Base-by-base conservation (phyloP, 2,113 vertebrate genomes). In the Phoenicopterus ruber region DNA sequence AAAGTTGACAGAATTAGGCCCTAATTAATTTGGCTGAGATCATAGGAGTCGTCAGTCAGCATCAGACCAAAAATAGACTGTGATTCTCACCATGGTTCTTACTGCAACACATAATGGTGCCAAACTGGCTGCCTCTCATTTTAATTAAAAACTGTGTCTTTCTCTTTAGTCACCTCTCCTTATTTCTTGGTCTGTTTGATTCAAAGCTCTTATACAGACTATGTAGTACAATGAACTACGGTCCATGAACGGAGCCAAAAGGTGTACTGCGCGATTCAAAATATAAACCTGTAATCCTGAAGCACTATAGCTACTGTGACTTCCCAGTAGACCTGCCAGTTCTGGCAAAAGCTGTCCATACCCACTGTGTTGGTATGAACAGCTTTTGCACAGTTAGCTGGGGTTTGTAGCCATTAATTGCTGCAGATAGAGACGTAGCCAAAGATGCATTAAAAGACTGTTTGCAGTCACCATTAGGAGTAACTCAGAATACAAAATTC, bases 1-100 rank as follows among this genome's bases (percentile, higher is more conserved):
- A 36, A 90, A 88, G 36, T 10, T 93, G 82, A 57, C 59, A 86
- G 47, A 94, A 93, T 89, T 78, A 94, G 34, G 15, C 34, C 52
- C n/a, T 93, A 92, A 86, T 81, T 93, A 81, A 76, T 92, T 90
- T 92, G 59, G 9, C 32, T 92, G 65, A 92, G 63, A 79, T 86
- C 42, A 79, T 1, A 88, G 44, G 57, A 86, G 70, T 29, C 88
- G 63, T 73, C 62, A 74, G 50, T 78, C 42, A 95, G 8, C 40
- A 83, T 78, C 26, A 88, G 76, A 81, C 73, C 24, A 70, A 90
- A 88, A 94, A 74, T 49, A 92, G 63, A 49, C 38, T 34, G n/a
- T 47, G 44, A 74, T 84, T 91, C 61, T 94, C n/a, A 42, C 36
- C 0, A 0, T 57, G 59, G 34, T 61, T 88, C 38, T 88, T 63